Base-by-base conservation (phyloP, 2,888 invertebrate genomes). In the Cerceris rybyensis region DNA sequence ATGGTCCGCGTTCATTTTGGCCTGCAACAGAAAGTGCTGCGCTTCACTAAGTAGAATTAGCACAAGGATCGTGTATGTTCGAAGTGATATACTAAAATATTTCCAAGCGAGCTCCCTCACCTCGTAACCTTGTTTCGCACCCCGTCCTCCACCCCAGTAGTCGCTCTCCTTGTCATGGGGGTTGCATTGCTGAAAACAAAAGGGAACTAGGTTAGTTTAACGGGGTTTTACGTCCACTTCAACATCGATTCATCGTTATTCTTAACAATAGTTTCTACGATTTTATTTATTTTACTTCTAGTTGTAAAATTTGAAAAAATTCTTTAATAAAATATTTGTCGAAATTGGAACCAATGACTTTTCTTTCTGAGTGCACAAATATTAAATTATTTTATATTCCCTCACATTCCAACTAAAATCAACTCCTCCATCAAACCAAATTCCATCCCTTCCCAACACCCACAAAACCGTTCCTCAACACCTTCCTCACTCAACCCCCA, bases 1-100 rank as follows among this genome's bases (percentile, higher is more conserved):
- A 69, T 93, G 92, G 84, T 93, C 92, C 70, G 92, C 91, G 85
- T 93, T 93, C 94, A 94, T 94, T 88, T 94, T 94, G 70, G 94
- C 94, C 92, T 92, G 92, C 82, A 93, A 92, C 91, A 92, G 82
- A 90, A 92, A 91, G 87, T 92, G 92, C 92, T 92, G 84, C 85
- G 88, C 87, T 88, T 91, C 88, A 92, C 87, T 86, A 91, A 89
- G 88, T 91, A 90, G 90, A 90, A 91, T 88, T 79, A 80, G 86
- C 84, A 85, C 85, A 72, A 70, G 63, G 59, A 39, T 64, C 71
- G 72, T 64, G 77, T 65, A 75, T 70, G 78, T 78, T 63, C 65
- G 68, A 60, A 70, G 76, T 58, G 68, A 61, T 65, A 77, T 70
- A 69, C 57, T 80, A 64, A 86, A 80, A 85, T 85, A 85, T 80